Percentiles rank a stretch among this genome's conserved stretches.
Conservation (phyloP, 2,888 invertebrate species). For the Tetranychus truncatus region DNA sequence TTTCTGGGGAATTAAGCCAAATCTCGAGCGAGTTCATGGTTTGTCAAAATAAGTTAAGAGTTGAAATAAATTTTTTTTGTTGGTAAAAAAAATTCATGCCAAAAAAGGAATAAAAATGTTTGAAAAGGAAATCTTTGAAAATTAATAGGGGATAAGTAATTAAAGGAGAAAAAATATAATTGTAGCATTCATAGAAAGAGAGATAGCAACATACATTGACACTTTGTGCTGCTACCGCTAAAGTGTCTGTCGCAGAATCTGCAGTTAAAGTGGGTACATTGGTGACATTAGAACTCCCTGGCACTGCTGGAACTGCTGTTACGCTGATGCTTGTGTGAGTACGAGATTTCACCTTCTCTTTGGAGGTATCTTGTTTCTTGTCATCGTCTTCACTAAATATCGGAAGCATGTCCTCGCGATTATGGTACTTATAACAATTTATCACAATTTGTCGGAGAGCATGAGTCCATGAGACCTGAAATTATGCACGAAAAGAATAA, state of each 20-base stretch:
- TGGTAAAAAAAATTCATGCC: neutral
- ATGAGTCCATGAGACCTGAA: conserved; percentile 90
- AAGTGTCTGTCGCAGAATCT: conserved; percentile 17
- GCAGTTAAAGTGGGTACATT: conserved; percentile 20
- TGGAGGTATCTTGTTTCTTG: conserved; percentile 14
- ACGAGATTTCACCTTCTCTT: conserved; percentile 25
- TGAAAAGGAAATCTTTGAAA: neutral
- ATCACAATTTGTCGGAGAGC: conserved; percentile 86
- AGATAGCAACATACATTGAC: conserved; percentile 21
- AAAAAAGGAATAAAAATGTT: neutral
- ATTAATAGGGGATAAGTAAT: neutral
- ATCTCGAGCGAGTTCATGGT: neutral
- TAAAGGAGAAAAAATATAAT: neutral
- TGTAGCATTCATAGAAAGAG: neutral
- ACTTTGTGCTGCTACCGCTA: conserved; percentile 24
- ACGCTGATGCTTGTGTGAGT: conserved; percentile 19
- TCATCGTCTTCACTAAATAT: conserved; percentile 50
- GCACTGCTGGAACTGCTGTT: conserved; percentile 16
- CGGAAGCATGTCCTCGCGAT: conserved; percentile 79
- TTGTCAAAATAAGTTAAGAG: neutral
- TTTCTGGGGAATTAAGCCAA: neutral
- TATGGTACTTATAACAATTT: conserved; percentile 94
- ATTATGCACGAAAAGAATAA: conserved; percentile 26
- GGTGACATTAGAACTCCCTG: conserved; percentile 16
- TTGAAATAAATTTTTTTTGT: neutral